These are phyloP conservation scores for Otolemur crassicaudatus DNA, from an alignment of 2,797 vertebrate genomes.

Conservation along the genomic window DNA sequence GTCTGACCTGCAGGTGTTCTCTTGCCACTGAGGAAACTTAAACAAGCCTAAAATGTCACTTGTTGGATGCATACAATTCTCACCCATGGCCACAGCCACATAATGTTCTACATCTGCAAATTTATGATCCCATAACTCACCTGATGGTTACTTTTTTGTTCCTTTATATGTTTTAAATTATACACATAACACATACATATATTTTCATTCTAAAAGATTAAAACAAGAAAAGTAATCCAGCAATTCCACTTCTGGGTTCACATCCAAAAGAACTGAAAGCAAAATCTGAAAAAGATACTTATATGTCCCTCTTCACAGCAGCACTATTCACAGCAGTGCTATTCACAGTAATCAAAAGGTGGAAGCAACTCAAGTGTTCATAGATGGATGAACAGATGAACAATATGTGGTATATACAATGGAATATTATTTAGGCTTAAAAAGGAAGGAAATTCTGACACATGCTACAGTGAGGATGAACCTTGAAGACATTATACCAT, in stretches of 20 bases:
- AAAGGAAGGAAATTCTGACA: background rate
- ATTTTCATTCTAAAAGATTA: background rate
- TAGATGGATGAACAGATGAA: background rate
- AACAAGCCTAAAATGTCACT: background rate
- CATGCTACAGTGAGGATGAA: background rate
- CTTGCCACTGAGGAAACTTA: background rate
- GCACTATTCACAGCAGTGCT: background rate
- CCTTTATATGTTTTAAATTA: background rate
- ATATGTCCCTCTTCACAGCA: background rate
- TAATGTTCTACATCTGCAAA: background rate
- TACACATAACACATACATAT: background rate
- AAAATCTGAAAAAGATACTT: background rate
- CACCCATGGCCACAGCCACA: background rate
- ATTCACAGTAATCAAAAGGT: background rate
- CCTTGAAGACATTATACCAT: background rate
- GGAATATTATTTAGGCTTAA: background rate
- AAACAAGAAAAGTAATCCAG: background rate
- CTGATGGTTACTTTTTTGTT: background rate
- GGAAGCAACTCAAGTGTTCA: background rate
- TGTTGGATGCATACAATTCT: background rate
- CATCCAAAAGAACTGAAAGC: background rate
- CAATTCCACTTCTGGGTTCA: background rate
- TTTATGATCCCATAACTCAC: no score
- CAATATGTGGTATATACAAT: background rate
- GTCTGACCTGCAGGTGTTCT: background rate